Evolutionary conservation across 2,888 invertebrate species (phyloP), one percentile per base, ranked within the genome.

Genomic region (Lobophora halterata): DNA sequence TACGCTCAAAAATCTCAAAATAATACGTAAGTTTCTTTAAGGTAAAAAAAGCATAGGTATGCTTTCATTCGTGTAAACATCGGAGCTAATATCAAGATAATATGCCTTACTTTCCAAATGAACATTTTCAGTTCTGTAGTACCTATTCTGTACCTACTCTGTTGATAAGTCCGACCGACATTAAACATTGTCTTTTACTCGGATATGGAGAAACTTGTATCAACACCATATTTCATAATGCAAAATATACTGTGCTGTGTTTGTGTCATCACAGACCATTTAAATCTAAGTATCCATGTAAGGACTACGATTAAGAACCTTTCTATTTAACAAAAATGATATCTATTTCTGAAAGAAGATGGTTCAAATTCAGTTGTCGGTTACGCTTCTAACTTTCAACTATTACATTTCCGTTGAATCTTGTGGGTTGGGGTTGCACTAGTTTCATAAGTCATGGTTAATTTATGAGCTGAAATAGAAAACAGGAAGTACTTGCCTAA

Each of bases 361-460:
- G 27, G 56, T 43, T 37, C 24, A 40, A 41, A 48, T 39, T 61
- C 6, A n/a, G n/a, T 7, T 46, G 23, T n/a, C 23, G 26, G 1
- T 10, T 1, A 9, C 4, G n/a, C 12, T 31, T 17, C 40, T 40
- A 59, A 57, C 35, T 63, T 56, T 49, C 43, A 52, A 46, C 55
- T 55, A 49, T 53, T 43, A 38, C 45, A 36, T 38, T 48, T 35
- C 33, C 26, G 46, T 40, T 53, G 52, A 53, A 55, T 54, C 46
- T 49, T 51, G 47, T 38, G 49, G 44, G 46, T 51, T 61, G 65
- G 58, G 63, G 56, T 55, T 39, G 46, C 47, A n/a, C n/a, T n/a
- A 55, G 56, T 56, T 52, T 41, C 53, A 37, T 49, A 59, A 64
- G 56, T 65, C 61, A 64, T 62, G 64, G 65, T 65, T 61, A 65